These are phyloP conservation scores for Synaphobranchus kaupii DNA, from an alignment of 2,797 vertebrate species.

Conservation along the genomic window DNA sequence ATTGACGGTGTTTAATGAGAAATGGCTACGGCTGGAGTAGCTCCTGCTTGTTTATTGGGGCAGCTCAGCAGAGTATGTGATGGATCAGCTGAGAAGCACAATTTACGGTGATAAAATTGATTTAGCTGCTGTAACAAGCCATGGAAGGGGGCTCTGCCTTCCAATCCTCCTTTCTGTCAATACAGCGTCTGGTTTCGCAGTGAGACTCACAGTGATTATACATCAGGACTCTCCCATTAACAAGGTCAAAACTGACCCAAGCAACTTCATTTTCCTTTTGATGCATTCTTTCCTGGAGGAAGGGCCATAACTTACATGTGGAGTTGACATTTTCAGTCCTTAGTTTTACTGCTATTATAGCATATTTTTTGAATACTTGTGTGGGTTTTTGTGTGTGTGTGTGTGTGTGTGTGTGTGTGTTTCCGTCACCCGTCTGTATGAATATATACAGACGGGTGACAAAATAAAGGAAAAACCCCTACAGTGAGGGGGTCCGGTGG, in stretches of 20 bases:
- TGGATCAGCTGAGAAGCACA: neutral
- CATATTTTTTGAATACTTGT: neutral
- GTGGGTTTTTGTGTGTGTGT: neutral
- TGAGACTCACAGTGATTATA: neutral
- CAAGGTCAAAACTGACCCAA: neutral
- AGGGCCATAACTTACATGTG: neutral
- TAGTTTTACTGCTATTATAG: neutral
- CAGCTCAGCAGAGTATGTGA: neutral
- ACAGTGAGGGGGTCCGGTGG: too few species aligned
- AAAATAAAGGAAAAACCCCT: too few species aligned
- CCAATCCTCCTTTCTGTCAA: neutral
- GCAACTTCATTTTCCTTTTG: neutral
- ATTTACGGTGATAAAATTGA: neutral
- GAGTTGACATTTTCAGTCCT: neutral
- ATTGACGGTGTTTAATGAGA: neutral
- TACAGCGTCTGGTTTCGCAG: neutral
- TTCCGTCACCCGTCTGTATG: too few species aligned
- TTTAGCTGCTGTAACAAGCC: neutral
- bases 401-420: conserved; percentile 5
- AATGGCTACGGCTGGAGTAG: neutral
- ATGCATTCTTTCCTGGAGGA: neutral
- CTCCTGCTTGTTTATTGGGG: neutral
- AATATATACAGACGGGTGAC: too few species aligned
- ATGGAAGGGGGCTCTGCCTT: neutral
- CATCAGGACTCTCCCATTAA: neutral